Conservation (phyloP, 2,888 invertebrate species). For the Flexamia atlantica region DNA sequence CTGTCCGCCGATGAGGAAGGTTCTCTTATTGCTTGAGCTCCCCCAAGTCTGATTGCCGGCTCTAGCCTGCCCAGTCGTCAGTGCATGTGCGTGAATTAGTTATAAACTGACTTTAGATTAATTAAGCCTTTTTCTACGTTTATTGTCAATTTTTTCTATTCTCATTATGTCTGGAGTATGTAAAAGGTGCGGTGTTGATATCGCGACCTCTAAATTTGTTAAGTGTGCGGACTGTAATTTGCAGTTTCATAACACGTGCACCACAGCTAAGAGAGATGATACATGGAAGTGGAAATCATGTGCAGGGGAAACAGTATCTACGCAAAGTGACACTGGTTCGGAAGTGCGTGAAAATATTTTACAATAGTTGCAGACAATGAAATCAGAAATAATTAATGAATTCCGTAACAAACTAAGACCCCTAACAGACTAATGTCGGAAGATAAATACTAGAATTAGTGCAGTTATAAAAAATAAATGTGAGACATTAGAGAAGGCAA, state of each 20-base stretch:
- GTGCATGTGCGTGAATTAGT: not conserved
- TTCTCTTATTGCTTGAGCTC: not conserved
- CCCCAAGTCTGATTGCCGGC: not conserved
- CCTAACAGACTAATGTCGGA: not conserved
- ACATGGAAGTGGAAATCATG: not conserved
- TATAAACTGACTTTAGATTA: not conserved
- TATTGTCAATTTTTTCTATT: not conserved
- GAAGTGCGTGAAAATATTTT: not conserved
- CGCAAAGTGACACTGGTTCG: not conserved
- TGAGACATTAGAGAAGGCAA: not conserved
- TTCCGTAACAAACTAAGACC: not conserved
- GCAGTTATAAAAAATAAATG: not conserved
- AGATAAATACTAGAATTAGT: not conserved
- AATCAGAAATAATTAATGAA: not conserved
- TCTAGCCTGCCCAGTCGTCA: not conserved
- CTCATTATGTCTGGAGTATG: not conserved
- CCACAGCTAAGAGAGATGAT: not conserved
- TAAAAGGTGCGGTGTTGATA: not conserved
- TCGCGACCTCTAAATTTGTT: not conserved
- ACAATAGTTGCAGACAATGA: not conserved
- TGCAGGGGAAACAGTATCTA: not conserved
- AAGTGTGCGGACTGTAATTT: not conserved
- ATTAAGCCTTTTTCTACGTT: not conserved
- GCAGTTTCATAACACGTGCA: not conserved
- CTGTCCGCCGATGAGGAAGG: conserved; percentile 23